Evolutionary conservation across 2,888 invertebrate genomes (phyloP).

Genomic region (Andricus curvator): DNA sequence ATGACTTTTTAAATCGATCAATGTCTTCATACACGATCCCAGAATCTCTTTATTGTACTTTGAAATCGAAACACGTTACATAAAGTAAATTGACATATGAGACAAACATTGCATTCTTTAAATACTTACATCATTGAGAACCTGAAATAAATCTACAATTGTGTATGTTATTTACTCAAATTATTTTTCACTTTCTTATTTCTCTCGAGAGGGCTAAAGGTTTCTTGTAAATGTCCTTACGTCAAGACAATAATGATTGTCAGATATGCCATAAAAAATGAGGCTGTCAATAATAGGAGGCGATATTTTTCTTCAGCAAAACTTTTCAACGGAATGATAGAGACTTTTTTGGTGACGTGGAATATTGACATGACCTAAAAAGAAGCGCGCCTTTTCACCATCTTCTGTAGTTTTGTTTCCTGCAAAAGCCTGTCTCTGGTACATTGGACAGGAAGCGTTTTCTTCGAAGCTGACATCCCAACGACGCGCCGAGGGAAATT

Average conservation of each 20-base stretch:
- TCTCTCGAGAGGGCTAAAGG: no score
- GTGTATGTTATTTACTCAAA: background rate
- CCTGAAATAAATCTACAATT: no score
- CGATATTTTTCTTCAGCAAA: background rate
- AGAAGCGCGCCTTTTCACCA: constrained; percentile 45
- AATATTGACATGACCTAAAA: constrained; percentile 44
- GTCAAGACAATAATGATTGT: background rate
- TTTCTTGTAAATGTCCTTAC: no score
- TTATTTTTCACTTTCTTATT: background rate
- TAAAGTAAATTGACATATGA: background rate
- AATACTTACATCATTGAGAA: background rate
- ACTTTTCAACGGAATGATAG: constrained; percentile 12
- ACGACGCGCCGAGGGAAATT: constrained; percentile 52
- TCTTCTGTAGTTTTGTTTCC: constrained; percentile 52
- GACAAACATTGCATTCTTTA: background rate
- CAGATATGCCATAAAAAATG: background rate
- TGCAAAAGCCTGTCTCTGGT: constrained; percentile 47
- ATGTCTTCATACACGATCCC: background rate
- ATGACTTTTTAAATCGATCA: constrained; percentile 13
- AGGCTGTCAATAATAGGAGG: background rate
- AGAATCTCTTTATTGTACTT: background rate
- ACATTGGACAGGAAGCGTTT: constrained; percentile 48
- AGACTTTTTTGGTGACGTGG: constrained; percentile 18
- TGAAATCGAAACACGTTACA: background rate
- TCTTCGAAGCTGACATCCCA: constrained; percentile 51